Evolutionary conservation across 64 coral and sea anemone genomes (phyloP).

Genomic region (Stichodactyla helianthus): DNA sequence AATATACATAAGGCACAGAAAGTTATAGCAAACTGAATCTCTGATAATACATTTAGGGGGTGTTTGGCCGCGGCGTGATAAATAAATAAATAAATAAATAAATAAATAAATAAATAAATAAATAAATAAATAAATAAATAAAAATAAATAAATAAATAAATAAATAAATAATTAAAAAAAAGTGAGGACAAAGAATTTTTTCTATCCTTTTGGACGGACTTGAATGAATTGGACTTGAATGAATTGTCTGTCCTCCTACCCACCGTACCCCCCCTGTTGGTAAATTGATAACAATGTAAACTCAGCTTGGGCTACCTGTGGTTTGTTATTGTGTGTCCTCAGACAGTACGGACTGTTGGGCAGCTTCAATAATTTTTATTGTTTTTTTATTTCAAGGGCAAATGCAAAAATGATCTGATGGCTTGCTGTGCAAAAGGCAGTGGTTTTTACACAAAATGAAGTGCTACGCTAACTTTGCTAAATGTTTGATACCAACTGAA

Average conservation of each 20-base stretch:
- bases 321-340: not conserved
- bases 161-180: too few species aligned
- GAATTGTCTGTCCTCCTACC: constrained; percentile 21
- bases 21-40: too few species aligned
- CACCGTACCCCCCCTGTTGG: constrained; percentile 19
- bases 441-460: constrained; percentile 16
- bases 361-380: not conserved
- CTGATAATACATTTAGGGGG: too few species aligned
- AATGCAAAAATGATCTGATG: constrained; percentile 26
- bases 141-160: too few species aligned
- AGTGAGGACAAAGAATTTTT: too few species aligned
- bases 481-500: constrained; percentile 32
- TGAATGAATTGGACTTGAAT: too few species aligned
- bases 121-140: too few species aligned
- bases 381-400: not conserved
- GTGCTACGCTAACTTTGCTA: constrained; percentile 20
- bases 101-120: too few species aligned
- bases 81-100: too few species aligned
- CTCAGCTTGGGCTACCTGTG: not conserved
- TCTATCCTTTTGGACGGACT: too few species aligned
- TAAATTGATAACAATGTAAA: not conserved
- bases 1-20: too few species aligned
- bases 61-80: too few species aligned
- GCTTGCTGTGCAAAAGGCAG: not conserved
- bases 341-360: not conserved